Conservation (phyloP, 2,113 vertebrate genomes). For the Tretioscincus oriximinensis region DNA sequence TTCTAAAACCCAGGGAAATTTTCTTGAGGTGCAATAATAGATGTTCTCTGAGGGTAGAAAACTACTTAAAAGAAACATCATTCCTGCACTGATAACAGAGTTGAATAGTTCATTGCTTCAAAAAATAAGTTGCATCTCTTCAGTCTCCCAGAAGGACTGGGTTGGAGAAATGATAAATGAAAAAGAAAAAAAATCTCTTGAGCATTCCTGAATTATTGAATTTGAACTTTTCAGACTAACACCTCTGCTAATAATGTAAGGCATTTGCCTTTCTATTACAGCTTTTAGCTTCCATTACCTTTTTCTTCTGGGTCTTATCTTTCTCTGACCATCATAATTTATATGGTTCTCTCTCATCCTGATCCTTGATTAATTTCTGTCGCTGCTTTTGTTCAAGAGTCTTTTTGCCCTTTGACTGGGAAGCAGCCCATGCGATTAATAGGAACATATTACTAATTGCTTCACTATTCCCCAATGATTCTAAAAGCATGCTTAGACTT, state of each 20-base stretch:
- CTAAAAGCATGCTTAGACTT: too few relatives aligned
- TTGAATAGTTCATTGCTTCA: neutral
- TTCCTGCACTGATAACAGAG: neutral
- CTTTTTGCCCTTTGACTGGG: too few relatives aligned
- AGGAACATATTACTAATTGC: too few relatives aligned
- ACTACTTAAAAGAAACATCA: slow-evolving; percentile 23
- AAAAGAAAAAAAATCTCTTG: slow-evolving; percentile 1
- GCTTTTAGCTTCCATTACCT: neutral
- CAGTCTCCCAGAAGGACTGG: neutral
- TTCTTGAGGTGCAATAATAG: neutral
- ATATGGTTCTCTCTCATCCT: neutral
- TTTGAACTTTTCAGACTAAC: neutral
- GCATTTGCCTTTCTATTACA: neutral
- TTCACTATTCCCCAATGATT: too few relatives aligned
- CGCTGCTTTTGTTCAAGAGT: neutral
- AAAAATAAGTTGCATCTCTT: slow-evolving; percentile 1
- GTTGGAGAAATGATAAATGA: slow-evolving; percentile 18
- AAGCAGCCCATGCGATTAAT: too few relatives aligned
- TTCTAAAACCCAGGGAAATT: neutral
- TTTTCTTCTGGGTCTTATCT: neutral
- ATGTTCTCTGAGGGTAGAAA: neutral
- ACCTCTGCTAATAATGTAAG: neutral
- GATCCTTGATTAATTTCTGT: rapidly evolving
- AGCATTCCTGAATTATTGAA: neutral
- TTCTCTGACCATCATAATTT: rapidly evolving